Base-by-base conservation (phyloP, 2,113 vertebrate genomes). In the Noctilio leporinus region DNA sequence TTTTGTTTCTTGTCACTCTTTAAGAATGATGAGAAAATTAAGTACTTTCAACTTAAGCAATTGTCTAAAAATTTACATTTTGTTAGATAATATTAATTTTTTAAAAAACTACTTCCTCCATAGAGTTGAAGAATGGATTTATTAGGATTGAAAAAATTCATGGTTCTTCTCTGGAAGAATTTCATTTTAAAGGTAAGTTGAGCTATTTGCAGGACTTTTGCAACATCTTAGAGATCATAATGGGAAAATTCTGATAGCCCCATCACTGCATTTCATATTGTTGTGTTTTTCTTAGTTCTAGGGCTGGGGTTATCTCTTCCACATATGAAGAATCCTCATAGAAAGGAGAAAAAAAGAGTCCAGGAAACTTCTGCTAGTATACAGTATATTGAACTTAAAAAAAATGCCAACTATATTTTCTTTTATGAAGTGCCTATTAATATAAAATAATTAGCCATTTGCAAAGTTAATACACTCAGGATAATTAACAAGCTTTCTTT, bases 131-230 rank as follows among this genome's bases (percentile, higher is more conserved):
- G 76, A 96, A 96, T 96, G 96, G 65, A 82, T 28, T 84, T 64
- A 4, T 86, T 7, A 1, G 51, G 0, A 1, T 76, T 98, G 81
- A 98, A 98, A 96, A 99, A 99, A 96, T 99, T 99, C 97, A 95
- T 98, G 80, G 97, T 99, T 83, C 98, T 99, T 96, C 97, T 99
- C 40, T 99, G 99, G 99, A 99, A 99, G 97, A 99, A 99, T 97
- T 99, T 99, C 97, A 98, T 99, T 93, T 98, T 99, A 96, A 99
- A 99, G 99, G 99, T 99, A 96, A 81, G 97, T 83, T 92, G 78
- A 77, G 10, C 19, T 85, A 30, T 30, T 11, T 16, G 1, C 76
- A n/a, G 1, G 38, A 35, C 57, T 93, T 22, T 69, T 86, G 7
- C 22, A 89, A 28, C 7, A 89, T 57, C 64, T 89, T 47, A 62